Base-by-base conservation (phyloP, 2,113 vertebrate genomes). In the Dasyornis broadbenti region DNA sequence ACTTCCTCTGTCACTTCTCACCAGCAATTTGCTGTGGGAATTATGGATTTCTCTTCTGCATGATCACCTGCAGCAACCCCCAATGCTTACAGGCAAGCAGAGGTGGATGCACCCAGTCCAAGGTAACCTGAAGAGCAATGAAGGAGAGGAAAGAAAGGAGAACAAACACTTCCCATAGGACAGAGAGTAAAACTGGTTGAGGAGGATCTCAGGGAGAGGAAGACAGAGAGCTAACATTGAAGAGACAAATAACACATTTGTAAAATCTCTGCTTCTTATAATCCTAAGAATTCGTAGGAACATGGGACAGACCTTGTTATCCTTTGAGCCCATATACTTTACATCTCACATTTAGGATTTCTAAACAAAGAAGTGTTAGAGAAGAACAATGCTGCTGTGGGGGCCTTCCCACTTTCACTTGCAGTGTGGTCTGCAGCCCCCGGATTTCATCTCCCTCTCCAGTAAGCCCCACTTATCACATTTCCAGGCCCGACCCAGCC, bases 401-500 rank as follows among this genome's bases (percentile, higher is more conserved):
- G 33, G 33, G 4, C 54, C 39, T 63, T 83, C 22, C 70, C 0
- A 3, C 61, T 35, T 39, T 60, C 56, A 85, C 64, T 79, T 59
- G 70, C 57, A 26, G 44, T 15, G 44, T 3, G 4, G 35, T 81
- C 68, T 2, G 0, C 33, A 95, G 90, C 37, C 27, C 20, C 37
- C 45, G 53, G 82, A 90, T 83, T 88, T 82, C 76, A 35, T 4
- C 9, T 54, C 8, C 35, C 27, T 66, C 73, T 69, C 33, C 26
- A 76, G 35, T 57, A 65, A 75, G 39, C n/a, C 57, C 61, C 4
- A 4, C 69, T 96, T 91, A 87, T 53, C 92, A 66, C 65, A 49
- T 94, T 95, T 87, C 63, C 69, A 86, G 47, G 33, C 49, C 52
- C 56, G 84, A 59, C 71, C 40, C 33, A 77, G 50, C 47, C 37